phyloP scores from a whole-genome alignment of 2,797 vertebrate genomes.

The Sebastes umbrosus region DNA sequence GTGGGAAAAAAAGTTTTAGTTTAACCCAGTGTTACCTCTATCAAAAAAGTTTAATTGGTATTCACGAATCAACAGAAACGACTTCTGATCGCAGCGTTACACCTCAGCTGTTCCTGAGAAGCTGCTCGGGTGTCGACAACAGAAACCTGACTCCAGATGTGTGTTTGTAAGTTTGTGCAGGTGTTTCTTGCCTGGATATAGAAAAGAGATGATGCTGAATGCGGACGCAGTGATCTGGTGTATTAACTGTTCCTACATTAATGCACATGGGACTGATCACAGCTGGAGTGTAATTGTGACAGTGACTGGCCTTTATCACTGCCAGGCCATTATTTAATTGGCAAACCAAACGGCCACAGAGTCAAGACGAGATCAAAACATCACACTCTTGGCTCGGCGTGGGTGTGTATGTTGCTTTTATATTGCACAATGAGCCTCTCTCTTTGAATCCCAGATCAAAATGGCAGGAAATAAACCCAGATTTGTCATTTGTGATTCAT shows the following conservation, averaged over 20 bases:
- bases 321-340: conserved; percentile 57
- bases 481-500: conserved; percentile 65
- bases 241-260: conserved; percentile 6
- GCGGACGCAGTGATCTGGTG: background rate
- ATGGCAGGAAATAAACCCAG: conserved; percentile 59
- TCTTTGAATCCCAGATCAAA: conserved; percentile 53
- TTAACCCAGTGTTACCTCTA: background rate
- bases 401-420: conserved; percentile 26
- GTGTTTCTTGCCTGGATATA: background rate
- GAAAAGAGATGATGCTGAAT: background rate
- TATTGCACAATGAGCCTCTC: conserved; percentile 25
- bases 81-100: conserved; percentile 6
- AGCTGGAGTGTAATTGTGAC: conserved; percentile 56
- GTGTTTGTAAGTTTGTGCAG: background rate
- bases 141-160: conserved; percentile 2
- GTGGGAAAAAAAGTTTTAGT: background rate
- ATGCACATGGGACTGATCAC: conserved; percentile 44
- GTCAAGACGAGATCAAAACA: conserved; percentile 58
- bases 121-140: conserved; percentile 20
- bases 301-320: conserved; percentile 45
- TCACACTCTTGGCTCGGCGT: conserved; percentile 28
- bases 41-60: background rate
- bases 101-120: conserved; percentile 33
- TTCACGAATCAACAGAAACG: background rate
- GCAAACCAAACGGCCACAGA: conserved; percentile 51